Percentiles rank a stretch among this genome's conserved stretches.
These are phyloP conservation scores for Formica selysi DNA, from an alignment of 1,140 invertebrate species.

Conservation along the genomic window DNA sequence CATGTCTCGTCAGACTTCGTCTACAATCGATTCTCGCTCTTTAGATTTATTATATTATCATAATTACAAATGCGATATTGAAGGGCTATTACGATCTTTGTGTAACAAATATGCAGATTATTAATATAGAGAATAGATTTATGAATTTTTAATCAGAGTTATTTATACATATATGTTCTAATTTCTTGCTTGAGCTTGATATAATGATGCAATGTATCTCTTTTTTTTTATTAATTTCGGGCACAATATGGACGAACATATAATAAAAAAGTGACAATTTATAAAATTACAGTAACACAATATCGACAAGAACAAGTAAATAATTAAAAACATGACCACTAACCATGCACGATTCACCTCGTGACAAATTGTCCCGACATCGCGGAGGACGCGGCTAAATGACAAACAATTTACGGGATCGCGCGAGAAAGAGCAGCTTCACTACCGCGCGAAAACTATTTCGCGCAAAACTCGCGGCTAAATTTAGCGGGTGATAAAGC, in stretches of 20 bases:
- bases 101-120: background rate
- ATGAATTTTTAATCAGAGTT: background rate
- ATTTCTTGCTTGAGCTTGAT: background rate
- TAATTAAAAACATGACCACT: background rate
- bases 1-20: background rate
- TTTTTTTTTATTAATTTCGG: background rate
- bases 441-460: constrained; percentile 18
- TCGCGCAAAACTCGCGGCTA: constrained; percentile 37
- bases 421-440: constrained; percentile 13
- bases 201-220: background rate
- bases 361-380: constrained; percentile 11
- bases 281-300: background rate
- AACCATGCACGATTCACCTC: background rate
- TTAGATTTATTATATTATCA: background rate
- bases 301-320: background rate
- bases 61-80: background rate
- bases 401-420: constrained; percentile 30
- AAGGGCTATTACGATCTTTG: background rate
- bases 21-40: background rate
- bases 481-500: constrained; percentile 52
- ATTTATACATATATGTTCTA: background rate
- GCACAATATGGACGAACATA: background rate
- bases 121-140: background rate
- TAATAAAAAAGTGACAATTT: background rate
- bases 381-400: constrained; percentile 1